A percentile compares a stretch with the other conserved stretches of the same genome.
Evolutionary conservation across 2,113 vertebrate genomes (phyloP).

Genomic region (Sminthopsis crassicaudata): DNA sequence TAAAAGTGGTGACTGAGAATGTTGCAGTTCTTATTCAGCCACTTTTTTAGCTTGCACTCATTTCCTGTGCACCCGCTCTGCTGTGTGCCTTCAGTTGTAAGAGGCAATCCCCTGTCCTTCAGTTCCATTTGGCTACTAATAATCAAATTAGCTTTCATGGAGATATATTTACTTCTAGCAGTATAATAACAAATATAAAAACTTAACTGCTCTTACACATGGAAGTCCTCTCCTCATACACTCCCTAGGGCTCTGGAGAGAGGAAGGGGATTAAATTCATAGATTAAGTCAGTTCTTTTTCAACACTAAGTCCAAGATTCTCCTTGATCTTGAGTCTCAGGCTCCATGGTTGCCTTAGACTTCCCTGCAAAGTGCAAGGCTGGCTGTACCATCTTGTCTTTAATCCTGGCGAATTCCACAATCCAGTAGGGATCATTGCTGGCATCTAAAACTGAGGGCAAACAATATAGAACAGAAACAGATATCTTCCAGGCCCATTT

Average conservation of each 20-base stretch:
- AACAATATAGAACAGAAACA: background rate
- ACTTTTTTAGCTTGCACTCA: background rate
- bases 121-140: background rate
- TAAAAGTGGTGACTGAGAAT: background rate
- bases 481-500: background rate
- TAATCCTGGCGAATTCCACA: background rate
- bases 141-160: background rate
- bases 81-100: background rate
- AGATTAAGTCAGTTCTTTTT: background rate
- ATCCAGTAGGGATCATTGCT: background rate
- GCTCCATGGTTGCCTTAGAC: background rate
- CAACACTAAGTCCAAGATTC: background rate
- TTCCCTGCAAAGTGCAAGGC: background rate
- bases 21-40: background rate
- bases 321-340: background rate
- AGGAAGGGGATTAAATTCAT: background rate
- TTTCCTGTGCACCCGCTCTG: background rate
- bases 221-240: background rate
- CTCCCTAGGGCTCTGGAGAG: background rate
- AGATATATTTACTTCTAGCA: background rate
- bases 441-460: background rate
- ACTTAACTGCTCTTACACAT: background rate
- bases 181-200: background rate
- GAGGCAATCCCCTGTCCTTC: background rate
- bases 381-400: background rate